These are phyloP conservation scores for Eutolmus rufibarbis DNA, from an alignment of 2,888 invertebrate genomes.

Conservation along the genomic window DNA sequence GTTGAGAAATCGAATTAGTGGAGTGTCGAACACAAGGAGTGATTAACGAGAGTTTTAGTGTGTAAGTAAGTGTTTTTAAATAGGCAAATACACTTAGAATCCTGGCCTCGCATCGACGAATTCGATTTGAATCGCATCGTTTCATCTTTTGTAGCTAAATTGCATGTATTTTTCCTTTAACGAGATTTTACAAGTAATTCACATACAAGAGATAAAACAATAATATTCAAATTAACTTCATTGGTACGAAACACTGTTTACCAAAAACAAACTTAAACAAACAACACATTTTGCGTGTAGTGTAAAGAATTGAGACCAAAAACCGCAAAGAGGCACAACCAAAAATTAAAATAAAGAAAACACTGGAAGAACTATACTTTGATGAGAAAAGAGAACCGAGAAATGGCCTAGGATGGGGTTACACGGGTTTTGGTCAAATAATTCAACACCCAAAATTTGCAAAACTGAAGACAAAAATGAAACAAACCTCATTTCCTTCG, in stretches of 20 bases:
- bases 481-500: constrained; percentile 72
- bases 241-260: neutral
- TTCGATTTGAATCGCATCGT: neutral
- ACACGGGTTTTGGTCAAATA: neutral
- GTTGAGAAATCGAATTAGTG: neutral
- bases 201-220: neutral
- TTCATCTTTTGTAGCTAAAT: neutral
- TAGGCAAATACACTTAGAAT: neutral
- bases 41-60: neutral
- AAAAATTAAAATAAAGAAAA: neutral
- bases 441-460: constrained; percentile 16
- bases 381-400: neutral
- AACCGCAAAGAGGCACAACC: neutral
- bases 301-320: neutral
- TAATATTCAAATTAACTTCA: neutral
- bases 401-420: neutral
- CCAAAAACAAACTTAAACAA: neutral
- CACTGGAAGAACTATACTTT: neutral
- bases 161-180: neutral
- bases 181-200: neutral
- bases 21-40: neutral
- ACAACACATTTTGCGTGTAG: neutral
- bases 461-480: constrained; percentile 55
- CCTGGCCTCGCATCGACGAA: neutral
- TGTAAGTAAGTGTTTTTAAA: neutral